phyloP scores from a whole-genome alignment of 2,888 invertebrate species.

The Antheraea assamensis region DNA sequence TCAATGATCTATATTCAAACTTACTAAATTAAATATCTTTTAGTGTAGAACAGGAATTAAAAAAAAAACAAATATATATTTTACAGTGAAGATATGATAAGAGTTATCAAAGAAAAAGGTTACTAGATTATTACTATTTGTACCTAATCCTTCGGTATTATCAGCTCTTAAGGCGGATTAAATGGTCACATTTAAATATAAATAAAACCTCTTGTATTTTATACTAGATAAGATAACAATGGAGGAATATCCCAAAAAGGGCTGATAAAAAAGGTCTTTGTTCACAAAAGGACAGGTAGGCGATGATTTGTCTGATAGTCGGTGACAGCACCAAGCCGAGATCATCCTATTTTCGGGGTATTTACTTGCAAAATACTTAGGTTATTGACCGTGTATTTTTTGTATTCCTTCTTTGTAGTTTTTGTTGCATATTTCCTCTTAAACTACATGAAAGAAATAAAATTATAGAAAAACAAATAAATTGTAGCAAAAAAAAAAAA shows the following conservation, averaged over 20 bases:
- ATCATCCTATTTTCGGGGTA: slow-evolving; percentile 51
- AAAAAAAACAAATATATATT: neutral
- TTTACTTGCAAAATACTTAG: slow-evolving; percentile 32
- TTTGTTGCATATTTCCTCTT: neutral
- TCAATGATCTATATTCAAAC: neutral
- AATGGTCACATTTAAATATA: slow-evolving; percentile 16
- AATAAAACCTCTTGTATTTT: slow-evolving; percentile 27
- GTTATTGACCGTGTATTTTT: slow-evolving; percentile 20
- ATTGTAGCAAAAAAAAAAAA: neutral
- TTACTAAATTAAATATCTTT: neutral
- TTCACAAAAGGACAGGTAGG: slow-evolving; percentile 64
- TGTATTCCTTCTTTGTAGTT: slow-evolving; percentile 1
- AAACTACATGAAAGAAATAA: neutral
- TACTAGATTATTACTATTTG: neutral
- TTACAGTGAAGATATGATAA: neutral
- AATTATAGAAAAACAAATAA: neutral
- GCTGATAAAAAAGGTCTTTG: slow-evolving; percentile 54
- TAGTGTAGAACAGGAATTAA: neutral
- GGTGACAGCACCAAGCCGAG: slow-evolving; percentile 52
- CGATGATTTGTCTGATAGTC: slow-evolving; percentile 47
- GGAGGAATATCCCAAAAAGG: slow-evolving; percentile 57
- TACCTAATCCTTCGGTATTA: neutral
- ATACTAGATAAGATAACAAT: slow-evolving; percentile 46
- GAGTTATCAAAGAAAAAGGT: neutral
- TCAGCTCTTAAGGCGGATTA: neutral